Evolutionary conservation across 2,888 invertebrate species (phyloP), one percentile per base, ranked within the genome.

Genomic region (Epinotia bilunana): DNA sequence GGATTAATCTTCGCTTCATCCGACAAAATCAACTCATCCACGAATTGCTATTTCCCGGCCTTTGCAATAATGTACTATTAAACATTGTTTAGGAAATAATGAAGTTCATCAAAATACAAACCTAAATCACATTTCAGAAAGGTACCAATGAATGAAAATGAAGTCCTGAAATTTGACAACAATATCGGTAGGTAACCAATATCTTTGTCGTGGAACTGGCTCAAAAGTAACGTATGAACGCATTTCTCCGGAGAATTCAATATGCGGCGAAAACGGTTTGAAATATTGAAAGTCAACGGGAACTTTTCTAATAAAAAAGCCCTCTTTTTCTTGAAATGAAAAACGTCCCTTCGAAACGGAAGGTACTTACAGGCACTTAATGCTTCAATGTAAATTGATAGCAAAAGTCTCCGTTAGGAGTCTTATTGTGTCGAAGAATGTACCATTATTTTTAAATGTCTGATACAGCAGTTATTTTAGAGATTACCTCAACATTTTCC

Each of bases 281-380:
- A 89, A 86, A 87, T 89, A 88, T 86, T 75, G 86, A 85, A 87
- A 86, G 83, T 84, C 83, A 84, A 83, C 86, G 82, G 82, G 84
- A 90, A 90, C 82, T 89, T 90, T 86, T 83, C 84, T 85, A 88
- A 89, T 90, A 90, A 89, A 88, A 90, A 90, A 64, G 55, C 85
- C 83, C 79, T 82, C 86, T 84, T 86, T 88, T 87, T 86, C 87
- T 88, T 86, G 86, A 86, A 88, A 89, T 87, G 85, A 87, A 87
- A 86, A 88, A 88, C 86, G 74, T 71, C 53, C 69, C 58, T 70
- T 62, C 63, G 69, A 70, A 74, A 70, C 57, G 74, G 23, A 58
- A 61, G 74, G 68, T 69, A 62, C 62, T 74, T 74, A 65, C 58
- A 70, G 64, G 46, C 70, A 74, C 74, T 74, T 74, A 74, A 71